Conservation (phyloP, 1,140 invertebrate genomes). For the Probaryconus sp. region DNA sequence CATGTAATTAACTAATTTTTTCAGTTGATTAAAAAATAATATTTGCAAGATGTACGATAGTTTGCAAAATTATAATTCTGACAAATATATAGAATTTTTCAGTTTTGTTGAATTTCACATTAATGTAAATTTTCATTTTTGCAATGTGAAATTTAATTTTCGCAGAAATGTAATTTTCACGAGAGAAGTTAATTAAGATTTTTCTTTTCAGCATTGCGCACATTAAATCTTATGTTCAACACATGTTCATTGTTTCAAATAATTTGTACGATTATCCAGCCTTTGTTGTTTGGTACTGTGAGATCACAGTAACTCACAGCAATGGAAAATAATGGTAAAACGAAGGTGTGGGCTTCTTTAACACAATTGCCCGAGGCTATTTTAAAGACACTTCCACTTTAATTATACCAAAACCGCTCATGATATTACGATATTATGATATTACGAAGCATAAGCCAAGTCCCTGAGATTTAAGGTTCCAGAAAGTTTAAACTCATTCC, state of each 20-base stretch:
- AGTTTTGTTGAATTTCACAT: too few species aligned
- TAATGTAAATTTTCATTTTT: too few species aligned
- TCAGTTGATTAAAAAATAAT: too few species aligned
- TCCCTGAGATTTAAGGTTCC: conserved; percentile 67
- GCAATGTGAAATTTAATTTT: too few species aligned
- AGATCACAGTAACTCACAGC: conserved; percentile 11
- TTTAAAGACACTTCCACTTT: conserved; percentile 76
- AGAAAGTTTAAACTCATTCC: conserved; percentile 70
- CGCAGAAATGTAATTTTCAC: too few species aligned
- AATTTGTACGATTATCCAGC: conserved; percentile 20
- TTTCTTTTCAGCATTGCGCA: too few species aligned
- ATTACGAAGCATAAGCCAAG: conserved; percentile 71
- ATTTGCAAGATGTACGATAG: too few species aligned
- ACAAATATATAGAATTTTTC: too few species aligned
- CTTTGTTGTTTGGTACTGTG: conserved; percentile 23
- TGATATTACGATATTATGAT: conserved; percentile 75
- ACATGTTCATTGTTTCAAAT: conserved; percentile 15
- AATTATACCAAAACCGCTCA: conserved; percentile 72
- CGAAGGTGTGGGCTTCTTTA: conserved; percentile 60
- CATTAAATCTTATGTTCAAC: too few species aligned
- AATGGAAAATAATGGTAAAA: conserved; percentile 56
- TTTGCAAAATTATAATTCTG: too few species aligned
- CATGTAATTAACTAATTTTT: too few species aligned
- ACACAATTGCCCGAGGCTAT: conserved; percentile 71
- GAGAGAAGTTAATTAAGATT: too few species aligned